Evolutionary conservation across 2,113 vertebrate genomes (phyloP).

Genomic region (Psettodes erumei): DNA sequence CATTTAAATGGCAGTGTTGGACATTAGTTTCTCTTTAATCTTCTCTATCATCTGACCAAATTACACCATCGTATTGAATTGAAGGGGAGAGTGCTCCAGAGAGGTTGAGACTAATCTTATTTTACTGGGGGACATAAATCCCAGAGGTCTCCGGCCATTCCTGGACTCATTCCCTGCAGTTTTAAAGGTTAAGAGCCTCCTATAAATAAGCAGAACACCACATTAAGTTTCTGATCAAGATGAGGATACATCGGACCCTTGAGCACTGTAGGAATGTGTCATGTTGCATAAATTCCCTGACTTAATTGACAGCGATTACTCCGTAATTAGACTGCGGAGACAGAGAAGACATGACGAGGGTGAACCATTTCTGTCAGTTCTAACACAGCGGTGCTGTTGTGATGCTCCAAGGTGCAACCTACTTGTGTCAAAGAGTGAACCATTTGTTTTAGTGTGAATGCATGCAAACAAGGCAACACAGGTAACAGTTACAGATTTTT

Average conservation of each 20-base stretch:
- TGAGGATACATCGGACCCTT: slow-evolving; percentile 56
- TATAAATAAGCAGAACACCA: slow-evolving; percentile 72
- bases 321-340: slow-evolving; percentile 74
- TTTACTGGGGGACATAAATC: slow-evolving; percentile 74
- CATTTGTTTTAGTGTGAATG: slow-evolving; percentile 19
- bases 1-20: slow-evolving; percentile 21
- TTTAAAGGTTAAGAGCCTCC: slow-evolving; percentile 72
- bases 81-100: slow-evolving; percentile 31
- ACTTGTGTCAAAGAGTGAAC: slow-evolving; percentile 45
- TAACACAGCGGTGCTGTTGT: slow-evolving; percentile 12
- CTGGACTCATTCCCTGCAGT: slow-evolving; percentile 58
- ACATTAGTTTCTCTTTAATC: slow-evolving; percentile 51
- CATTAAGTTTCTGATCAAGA: slow-evolving; percentile 72
- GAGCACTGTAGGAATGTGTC: slow-evolving; percentile 66
- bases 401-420: slow-evolving; percentile 44
- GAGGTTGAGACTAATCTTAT: slow-evolving; percentile 66
- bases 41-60: slow-evolving; percentile 54
- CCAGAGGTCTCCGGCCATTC: slow-evolving; percentile 39
- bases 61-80: slow-evolving; percentile 50
- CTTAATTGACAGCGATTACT: slow-evolving; percentile 76
- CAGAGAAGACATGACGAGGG: slow-evolving; percentile 61
- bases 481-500: background rate
- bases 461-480: slow-evolving; percentile 17
- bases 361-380: slow-evolving; percentile 72
- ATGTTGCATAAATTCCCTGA: slow-evolving; percentile 70